Evolutionary conservation across 35 echinoderm and acorn worm genomes (phyloP).

Genomic region (Hemicentrotus pulcherrimus): DNA sequence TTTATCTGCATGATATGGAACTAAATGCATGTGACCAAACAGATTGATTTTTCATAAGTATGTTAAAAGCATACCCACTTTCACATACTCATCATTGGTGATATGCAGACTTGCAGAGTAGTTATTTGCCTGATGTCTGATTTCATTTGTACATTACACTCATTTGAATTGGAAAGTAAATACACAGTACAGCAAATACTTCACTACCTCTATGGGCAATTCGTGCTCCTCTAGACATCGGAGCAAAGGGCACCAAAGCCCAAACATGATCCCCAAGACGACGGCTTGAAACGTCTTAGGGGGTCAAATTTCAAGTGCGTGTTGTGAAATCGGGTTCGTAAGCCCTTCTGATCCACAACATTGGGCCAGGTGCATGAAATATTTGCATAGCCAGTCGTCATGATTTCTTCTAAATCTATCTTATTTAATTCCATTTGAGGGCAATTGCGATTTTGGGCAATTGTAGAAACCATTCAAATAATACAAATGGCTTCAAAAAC

Average conservation of each 20-base stretch:
- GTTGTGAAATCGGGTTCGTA: not conserved
- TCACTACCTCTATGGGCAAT: not conserved
- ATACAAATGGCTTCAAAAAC: too few relatives aligned
- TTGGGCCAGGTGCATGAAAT: not conserved
- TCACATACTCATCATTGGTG: too few relatives aligned
- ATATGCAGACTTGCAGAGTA: not conserved
- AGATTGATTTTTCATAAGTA: too few relatives aligned
- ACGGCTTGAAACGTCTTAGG: not conserved
- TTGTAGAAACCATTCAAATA: too few relatives aligned
- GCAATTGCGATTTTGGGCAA: not conserved
- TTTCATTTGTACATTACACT: not conserved
- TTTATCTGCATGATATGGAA: too few relatives aligned
- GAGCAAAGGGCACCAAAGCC: not conserved
- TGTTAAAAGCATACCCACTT: too few relatives aligned
- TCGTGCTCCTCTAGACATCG: not conserved
- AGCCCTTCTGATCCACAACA: not conserved
- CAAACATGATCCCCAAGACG: not conserved
- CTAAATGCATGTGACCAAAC: too few relatives aligned
- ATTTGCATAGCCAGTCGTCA: not conserved
- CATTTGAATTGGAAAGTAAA: conserved; percentile 7
- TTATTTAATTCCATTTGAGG: not conserved
- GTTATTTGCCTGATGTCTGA: not conserved
- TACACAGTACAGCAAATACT: not conserved
- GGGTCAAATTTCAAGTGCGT: not conserved
- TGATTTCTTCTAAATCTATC: not conserved